Evolutionary conservation across 2,797 vertebrate genomes (phyloP).

Genomic region (Ptychadena robeensis): DNA sequence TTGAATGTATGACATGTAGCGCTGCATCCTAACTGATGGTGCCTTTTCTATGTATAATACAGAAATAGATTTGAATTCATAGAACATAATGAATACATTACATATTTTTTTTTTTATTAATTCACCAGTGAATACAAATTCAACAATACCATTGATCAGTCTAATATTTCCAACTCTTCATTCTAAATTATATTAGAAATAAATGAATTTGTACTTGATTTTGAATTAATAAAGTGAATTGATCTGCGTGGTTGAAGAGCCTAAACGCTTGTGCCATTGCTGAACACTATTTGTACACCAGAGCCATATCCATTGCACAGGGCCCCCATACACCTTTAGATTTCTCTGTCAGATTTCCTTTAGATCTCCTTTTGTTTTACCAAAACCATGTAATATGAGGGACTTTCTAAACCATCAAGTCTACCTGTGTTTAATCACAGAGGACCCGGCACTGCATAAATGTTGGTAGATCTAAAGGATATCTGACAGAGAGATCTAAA

Average conservation of each 20-base stretch:
- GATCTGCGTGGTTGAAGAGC: not conserved
- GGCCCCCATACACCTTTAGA: too few relatives aligned
- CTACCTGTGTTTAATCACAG: too few relatives aligned
- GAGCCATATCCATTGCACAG: too few relatives aligned
- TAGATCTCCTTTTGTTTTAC: too few relatives aligned
- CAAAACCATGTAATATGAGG: too few relatives aligned
- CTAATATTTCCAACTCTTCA: not conserved
- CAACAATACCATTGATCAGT: not conserved
- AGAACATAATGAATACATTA: not conserved
- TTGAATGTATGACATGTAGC: not conserved
- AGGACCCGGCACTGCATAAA: too few relatives aligned
- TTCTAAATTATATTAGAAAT: not conserved
- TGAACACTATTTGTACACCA: not conserved
- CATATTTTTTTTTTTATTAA: not conserved
- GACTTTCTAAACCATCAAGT: too few relatives aligned
- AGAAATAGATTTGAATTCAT: not conserved
- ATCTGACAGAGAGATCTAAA: too few relatives aligned
- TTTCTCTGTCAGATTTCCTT: too few relatives aligned
- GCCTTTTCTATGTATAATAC: not conserved
- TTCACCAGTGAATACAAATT: not conserved
- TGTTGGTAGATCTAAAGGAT: too few relatives aligned
- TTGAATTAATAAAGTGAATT: not conserved
- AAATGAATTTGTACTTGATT: not conserved
- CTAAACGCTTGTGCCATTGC: not conserved
- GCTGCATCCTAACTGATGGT: not conserved